phyloP scores from a whole-genome alignment of 2,888 invertebrate genomes.

The Acronicta leporina region DNA sequence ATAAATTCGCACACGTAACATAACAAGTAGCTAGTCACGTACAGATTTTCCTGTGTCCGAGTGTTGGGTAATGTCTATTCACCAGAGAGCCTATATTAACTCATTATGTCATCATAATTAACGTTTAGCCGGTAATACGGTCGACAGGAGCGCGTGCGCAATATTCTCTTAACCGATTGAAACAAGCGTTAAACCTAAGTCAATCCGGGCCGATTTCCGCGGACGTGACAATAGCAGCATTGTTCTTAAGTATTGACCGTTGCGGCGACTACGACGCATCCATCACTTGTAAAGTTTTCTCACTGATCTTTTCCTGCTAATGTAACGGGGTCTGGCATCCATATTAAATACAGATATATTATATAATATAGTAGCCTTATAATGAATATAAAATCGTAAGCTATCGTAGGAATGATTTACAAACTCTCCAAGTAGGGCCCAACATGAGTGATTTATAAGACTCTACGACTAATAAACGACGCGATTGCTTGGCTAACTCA shows the following conservation, averaged over 20 bases:
- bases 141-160: slow-evolving; percentile 37
- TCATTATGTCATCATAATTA: slow-evolving; percentile 66
- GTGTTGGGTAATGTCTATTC: slow-evolving; percentile 58
- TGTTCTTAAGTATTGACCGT: slow-evolving; percentile 63
- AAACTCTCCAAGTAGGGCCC: slow-evolving; percentile 66
- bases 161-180: slow-evolving; percentile 73
- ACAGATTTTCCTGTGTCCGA: slow-evolving; percentile 57
- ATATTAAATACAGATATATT: slow-evolving; percentile 15
- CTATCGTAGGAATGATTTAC: slow-evolving; percentile 69
- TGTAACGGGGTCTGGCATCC: slow-evolving; percentile 38
- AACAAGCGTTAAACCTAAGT: slow-evolving; percentile 57
- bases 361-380: slow-evolving; percentile 44
- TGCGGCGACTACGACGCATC: slow-evolving; percentile 35
- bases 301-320: slow-evolving; percentile 18
- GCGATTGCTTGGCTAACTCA: slow-evolving; percentile 44
- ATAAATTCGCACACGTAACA: slow-evolving; percentile 24
- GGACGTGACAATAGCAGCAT: slow-evolving; percentile 77
- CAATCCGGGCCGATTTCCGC: slow-evolving; percentile 67
- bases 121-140: slow-evolving; percentile 44
- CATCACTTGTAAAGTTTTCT: slow-evolving; percentile 31
- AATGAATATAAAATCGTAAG: slow-evolving; percentile 55
- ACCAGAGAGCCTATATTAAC: slow-evolving; percentile 62
- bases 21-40: slow-evolving; percentile 42
- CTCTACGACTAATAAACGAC: slow-evolving; percentile 62
- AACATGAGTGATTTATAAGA: slow-evolving; percentile 72